Conservation (phyloP, 2,113 vertebrate species). For the Tursiops truncatus region DNA sequence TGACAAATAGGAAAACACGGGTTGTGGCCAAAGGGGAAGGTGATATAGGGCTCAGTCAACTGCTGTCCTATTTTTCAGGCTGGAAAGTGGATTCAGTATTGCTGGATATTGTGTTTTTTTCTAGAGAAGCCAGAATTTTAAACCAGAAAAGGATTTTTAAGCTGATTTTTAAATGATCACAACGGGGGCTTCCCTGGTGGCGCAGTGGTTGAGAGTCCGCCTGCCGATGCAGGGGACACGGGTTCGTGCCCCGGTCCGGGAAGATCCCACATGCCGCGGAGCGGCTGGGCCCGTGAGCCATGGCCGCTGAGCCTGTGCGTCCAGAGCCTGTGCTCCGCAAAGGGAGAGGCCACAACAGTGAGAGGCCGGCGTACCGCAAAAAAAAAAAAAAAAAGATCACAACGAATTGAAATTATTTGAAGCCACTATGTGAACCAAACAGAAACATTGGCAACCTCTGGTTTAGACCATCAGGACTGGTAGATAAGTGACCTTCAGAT, state of each 20-base stretch:
- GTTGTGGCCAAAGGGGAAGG: not conserved
- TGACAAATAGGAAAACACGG: not conserved
- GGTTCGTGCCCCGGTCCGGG: too few species aligned
- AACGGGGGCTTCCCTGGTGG: not conserved
- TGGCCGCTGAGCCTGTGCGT: too few species aligned
- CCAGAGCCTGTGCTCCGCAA: too few species aligned
- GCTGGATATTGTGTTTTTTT: not conserved
- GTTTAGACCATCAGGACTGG: not conserved
- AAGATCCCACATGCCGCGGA: too few species aligned
- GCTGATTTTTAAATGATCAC: not conserved
- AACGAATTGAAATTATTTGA: not conserved
- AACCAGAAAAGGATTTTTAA: not conserved
- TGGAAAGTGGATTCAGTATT: not conserved
- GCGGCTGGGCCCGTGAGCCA: too few species aligned
- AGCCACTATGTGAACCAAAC: not conserved
- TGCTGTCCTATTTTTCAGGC: not conserved
- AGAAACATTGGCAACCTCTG: not conserved
- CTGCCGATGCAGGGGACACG: too few species aligned
- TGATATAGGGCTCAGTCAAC: not conserved
- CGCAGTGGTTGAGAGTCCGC: too few species aligned
- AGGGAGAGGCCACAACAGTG: too few species aligned
- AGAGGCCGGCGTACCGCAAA: too few species aligned
- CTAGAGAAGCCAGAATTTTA: not conserved
- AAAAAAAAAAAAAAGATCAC: not conserved
- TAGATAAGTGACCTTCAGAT: not conserved